Conservation (phyloP, 2,797 vertebrate species). For the Mormyrus hasselquistii region DNA sequence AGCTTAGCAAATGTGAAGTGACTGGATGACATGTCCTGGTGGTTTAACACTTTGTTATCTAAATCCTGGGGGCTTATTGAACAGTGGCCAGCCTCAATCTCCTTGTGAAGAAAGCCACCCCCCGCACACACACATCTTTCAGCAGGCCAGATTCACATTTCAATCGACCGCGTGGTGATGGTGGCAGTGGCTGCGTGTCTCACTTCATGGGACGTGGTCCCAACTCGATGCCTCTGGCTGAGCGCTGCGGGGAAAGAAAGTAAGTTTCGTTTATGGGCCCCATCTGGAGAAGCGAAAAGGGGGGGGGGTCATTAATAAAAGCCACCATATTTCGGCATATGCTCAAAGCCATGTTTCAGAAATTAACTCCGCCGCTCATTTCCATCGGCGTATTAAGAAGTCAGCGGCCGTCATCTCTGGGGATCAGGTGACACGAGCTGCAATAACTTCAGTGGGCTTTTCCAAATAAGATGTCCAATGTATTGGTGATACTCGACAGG, state of each 20-base stretch:
- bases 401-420: neutral
- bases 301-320: neutral
- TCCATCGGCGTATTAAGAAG: neutral
- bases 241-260: too few species aligned
- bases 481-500: neutral
- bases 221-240: neutral
- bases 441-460: neutral
- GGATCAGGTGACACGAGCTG: neutral
- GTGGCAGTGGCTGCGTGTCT: conserved; percentile 33
- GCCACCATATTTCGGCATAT: neutral
- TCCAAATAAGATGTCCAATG: neutral
- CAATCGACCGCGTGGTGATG: conserved; percentile 22
- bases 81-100: conserved; percentile 28
- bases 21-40: conserved; percentile 43
- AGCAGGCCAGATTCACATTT: conserved; percentile 26
- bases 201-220: neutral
- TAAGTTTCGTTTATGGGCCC: neutral
- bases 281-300: neutral
- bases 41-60: conserved; percentile 47
- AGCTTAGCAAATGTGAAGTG: conserved; percentile 53
- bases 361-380: neutral
- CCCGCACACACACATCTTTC: conserved; percentile 19
- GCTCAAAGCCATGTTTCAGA: conserved; percentile 7
- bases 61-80: conserved; percentile 32
- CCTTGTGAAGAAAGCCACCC: conserved; percentile 17